Evolutionary conservation across 2,888 invertebrate genomes (phyloP), one percentile per base, ranked within the genome.

Genomic region (Chrysolina americana): DNA sequence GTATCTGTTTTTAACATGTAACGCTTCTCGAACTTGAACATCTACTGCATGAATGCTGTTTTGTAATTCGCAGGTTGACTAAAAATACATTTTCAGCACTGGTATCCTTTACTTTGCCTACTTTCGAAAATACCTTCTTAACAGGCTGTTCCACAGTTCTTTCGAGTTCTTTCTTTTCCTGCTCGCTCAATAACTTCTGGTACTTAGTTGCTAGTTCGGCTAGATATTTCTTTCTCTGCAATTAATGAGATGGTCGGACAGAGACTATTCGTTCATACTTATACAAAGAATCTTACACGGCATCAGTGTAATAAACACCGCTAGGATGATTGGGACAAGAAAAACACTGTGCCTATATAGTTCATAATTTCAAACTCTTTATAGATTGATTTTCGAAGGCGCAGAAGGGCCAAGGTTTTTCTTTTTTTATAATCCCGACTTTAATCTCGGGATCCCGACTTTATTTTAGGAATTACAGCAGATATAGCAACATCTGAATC

Each of bases 1-100:
- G 84, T 95, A 96, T 85, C 95, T 95, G 84, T 93, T 94, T 79
- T 92, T 92, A 9, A 95, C 92, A 78, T 95, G 92, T 81, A 94
- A 93, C 0, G 95, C 95, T 87, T 96, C 95, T 84, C 94, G 93
- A 90, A 94, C 93, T 88, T 95, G 95, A 44, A 96, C 93, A 70
- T 94, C 91, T 0, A 95, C 92, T 75, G 94, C 93, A 84, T 96
- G 95, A 74, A 96, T 93, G 85, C 94, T 93, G 84, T 96, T 96
- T 87, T 95, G 95, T 79, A 96, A 87, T 80, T 92, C 92, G 6
- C 93, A 91, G 0, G 92, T 91, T 28, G 91, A 89, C 93, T 93
- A 85, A 47, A 87, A 59, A 15, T n/a, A 19, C 6, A 13, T 36
- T 11, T 17, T 23, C n/a, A 5, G 15, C n/a, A 19, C n/a, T 56